Conservation (phyloP, 1,140 invertebrate species). For the Parasteatoda tepidariorum region DNA sequence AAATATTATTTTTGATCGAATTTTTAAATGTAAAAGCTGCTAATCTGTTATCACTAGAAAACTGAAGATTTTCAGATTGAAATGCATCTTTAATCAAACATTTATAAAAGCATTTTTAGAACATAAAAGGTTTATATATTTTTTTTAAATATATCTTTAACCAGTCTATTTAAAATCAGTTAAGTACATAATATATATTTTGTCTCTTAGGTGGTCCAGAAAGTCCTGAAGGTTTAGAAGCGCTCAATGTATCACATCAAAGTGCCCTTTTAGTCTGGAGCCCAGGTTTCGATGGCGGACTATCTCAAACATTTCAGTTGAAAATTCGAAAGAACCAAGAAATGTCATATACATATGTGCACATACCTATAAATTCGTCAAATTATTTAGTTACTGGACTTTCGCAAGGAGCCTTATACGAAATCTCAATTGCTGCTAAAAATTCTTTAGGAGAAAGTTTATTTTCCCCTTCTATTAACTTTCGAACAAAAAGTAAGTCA, state of each 20-base stretch:
- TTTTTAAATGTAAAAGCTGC: too few species aligned
- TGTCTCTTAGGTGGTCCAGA: constrained; percentile 82
- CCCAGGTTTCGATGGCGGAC: constrained; percentile 93
- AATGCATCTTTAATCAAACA: too few species aligned
- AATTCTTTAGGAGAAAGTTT: constrained; percentile 45
- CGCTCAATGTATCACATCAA: constrained; percentile 89
- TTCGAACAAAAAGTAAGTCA: constrained; percentile 48
- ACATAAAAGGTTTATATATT: too few species aligned
- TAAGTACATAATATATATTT: too few species aligned
- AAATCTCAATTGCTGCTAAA: constrained; percentile 28
- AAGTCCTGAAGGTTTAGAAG: constrained; percentile 79
- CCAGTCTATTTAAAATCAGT: too few species aligned
- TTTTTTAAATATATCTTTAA: too few species aligned
- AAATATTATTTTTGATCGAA: too few species aligned
- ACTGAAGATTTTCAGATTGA: too few species aligned
- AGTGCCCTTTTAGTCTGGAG: constrained; percentile 85
- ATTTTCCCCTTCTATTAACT: neutral
- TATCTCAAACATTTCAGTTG: constrained; percentile 83
- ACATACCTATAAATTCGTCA: constrained; percentile 24
- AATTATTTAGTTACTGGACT: constrained; percentile 22
- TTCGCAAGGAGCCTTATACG: constrained; percentile 13
- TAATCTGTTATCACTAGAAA: too few species aligned
- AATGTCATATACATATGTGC: neutral
- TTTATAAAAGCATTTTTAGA: too few species aligned
- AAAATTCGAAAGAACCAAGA: constrained; percentile 72